phyloP scores from a whole-genome alignment of 2,113 vertebrate species.

The Grammomys surdaster region DNA sequence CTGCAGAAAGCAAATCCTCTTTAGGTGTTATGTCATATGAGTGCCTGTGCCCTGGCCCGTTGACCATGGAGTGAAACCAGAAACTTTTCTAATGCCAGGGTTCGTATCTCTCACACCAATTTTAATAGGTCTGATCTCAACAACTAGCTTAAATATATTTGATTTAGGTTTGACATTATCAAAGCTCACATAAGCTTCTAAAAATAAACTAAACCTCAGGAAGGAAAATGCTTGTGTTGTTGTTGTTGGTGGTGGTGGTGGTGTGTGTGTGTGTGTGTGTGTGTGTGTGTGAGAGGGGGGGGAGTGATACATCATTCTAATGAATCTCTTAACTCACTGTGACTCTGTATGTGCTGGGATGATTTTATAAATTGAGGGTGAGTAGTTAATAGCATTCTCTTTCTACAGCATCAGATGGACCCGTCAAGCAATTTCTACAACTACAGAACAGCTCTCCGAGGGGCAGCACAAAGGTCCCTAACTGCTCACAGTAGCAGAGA shows the following conservation, averaged over 20 bases:
- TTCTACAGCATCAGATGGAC: slow-evolving; percentile 96
- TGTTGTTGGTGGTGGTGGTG: too few species aligned
- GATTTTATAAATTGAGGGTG: background rate
- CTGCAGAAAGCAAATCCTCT: background rate
- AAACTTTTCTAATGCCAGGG: background rate
- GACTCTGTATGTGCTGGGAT: background rate
- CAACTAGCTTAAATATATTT: slow-evolving; percentile 8
- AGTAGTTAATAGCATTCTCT: background rate
- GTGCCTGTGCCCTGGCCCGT: background rate
- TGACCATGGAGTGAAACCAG: background rate
- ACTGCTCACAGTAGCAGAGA: slow-evolving; percentile 96
- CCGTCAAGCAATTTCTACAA: slow-evolving; percentile 98
- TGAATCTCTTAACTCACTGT: background rate
- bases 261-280: background rate
- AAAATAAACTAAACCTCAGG: background rate
- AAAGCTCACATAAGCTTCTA: background rate
- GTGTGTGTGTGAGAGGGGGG: background rate
- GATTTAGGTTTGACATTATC: background rate
- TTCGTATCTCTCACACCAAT: background rate
- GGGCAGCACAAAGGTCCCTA: slow-evolving; percentile 94
- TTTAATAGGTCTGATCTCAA: background rate
- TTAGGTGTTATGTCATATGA: background rate
- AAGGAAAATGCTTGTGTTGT: slow-evolving; percentile 10
- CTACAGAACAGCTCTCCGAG: slow-evolving; percentile 95
- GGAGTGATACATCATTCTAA: background rate